Percentiles rank a stretch among this genome's conserved stretches.
Conservation (phyloP, 2,888 invertebrate genomes). For the Volucella bombylans region DNA sequence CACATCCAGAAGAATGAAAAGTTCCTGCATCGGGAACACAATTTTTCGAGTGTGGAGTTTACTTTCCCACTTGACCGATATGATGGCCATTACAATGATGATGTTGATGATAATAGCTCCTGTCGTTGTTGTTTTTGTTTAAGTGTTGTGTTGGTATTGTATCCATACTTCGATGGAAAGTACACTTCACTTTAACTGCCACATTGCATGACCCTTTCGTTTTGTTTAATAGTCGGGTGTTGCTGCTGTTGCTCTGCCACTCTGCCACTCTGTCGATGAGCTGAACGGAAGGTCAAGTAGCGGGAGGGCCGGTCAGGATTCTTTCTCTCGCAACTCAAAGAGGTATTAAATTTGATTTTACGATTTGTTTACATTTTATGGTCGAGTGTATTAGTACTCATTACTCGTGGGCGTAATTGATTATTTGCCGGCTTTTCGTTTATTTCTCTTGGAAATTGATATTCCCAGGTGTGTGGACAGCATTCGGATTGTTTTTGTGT, state of each 20-base stretch:
- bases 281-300: conserved; percentile 60
- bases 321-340: conserved; percentile 61
- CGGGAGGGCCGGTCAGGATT: conserved; percentile 53
- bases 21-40: conserved; percentile 63
- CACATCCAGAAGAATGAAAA: conserved; percentile 56
- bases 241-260: conserved; percentile 62
- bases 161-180: conserved; percentile 46
- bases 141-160: conserved; percentile 46
- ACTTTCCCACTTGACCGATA: conserved; percentile 70
- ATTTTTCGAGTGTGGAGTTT: conserved; percentile 64
- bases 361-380: conserved; percentile 69
- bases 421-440: conserved; percentile 8
- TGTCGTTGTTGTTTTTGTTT: conserved; percentile 21
- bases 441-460: conserved; percentile 18
- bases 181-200: conserved; percentile 67
- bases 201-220: conserved; percentile 73
- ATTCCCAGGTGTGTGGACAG: conserved; percentile 16
- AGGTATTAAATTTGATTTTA: conserved; percentile 73
- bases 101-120: conserved; percentile 65
- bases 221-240: conserved; percentile 71
- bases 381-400: conserved; percentile 50
- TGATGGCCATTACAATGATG: conserved; percentile 69
- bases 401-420: conserved; percentile 45
- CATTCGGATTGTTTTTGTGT: neutral
- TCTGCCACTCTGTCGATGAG: conserved; percentile 23